Base-by-base conservation (phyloP, 2,888 invertebrate species). In the Euplexia lucipara region DNA sequence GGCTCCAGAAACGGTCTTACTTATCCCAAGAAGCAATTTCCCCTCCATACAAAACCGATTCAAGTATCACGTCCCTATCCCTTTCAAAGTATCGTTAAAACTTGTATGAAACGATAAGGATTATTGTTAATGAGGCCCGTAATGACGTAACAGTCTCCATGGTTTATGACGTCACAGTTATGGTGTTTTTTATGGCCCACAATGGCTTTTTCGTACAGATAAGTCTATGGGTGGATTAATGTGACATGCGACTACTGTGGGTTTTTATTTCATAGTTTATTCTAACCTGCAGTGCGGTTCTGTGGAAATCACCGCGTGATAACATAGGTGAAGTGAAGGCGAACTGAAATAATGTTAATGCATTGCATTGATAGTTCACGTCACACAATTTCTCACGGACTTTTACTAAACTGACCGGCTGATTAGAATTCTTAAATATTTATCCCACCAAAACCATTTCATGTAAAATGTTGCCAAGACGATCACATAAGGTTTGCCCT, bases 21-120 rank as follows among this genome's bases (percentile, higher is more conserved):
- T 41, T n/a, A 30, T 18, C 16, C 14, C 12, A 48, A 30, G 59
- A 32, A 58, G 12, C 10, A 14, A 30, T 26, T 70, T 20, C 26
- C 4, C 47, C 2, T 1, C n/a, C n/a, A 5, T 62, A 47, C 35
- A 22, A 51, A 54, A 52, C 52, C 64, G 63, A 53, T 81, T 65
- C 52, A 56, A 18, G 32, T 8, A 57, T 7, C 65, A 56, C 44
- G 44, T 76, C 89, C 77, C 88, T 88, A 41, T 76, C 89, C 77
- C 88, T 88, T 92, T 92, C 91, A 90, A 92, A 91, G 88, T 91
- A 90, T 91, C 92, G 92, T 94, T 92, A 93, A 90, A 91, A 87
- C 87, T 88, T 88, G 90, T 91, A 88, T 80, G 81, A 83, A 81
- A 78, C 90, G 93, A 93, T 94, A 93, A 92, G 90, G 85, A 84